A percentile compares a stretch with the other conserved stretches of the same genome.
phyloP scores from a whole-genome alignment of 2,888 invertebrate species.

The Drosophila affinis region DNA sequence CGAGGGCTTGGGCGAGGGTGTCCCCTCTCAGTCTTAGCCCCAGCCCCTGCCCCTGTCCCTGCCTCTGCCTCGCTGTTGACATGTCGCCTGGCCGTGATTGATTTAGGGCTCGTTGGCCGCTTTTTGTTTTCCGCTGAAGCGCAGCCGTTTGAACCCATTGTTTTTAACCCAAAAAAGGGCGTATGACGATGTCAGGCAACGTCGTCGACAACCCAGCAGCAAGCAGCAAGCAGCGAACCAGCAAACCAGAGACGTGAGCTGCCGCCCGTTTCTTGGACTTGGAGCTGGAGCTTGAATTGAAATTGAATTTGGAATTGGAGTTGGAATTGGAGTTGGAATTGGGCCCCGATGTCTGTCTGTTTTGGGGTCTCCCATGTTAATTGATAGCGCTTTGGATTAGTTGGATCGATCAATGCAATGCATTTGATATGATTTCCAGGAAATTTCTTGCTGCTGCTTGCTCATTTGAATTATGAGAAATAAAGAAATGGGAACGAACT shows the following conservation, averaged over 20 bases:
- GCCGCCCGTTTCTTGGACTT: not conserved
- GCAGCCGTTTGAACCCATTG: constrained; percentile 77
- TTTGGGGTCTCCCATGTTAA: constrained; percentile 38
- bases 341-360: not conserved
- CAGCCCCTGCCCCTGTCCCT: not conserved
- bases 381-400: constrained; percentile 43
- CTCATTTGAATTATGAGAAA: constrained; percentile 17
- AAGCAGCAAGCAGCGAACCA: constrained; percentile 1
- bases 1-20: constrained; percentile 28
- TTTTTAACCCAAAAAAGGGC: constrained; percentile 72
- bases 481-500: too few relatives aligned
- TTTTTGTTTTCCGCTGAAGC: constrained; percentile 73
- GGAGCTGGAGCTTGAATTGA: constrained; percentile 17
- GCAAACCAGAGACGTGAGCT: constrained; percentile 8
- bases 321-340: constrained; percentile 1
- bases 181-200: constrained; percentile 44
- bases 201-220: constrained; percentile 1
- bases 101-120: constrained; percentile 73
- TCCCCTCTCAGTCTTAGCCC: constrained; percentile 2
- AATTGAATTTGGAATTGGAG: not conserved
- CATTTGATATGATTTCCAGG: constrained; percentile 31
- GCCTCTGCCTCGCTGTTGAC: constrained; percentile 59
- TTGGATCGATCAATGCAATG: constrained; percentile 35
- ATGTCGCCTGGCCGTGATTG: constrained; percentile 74
- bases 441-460: constrained; percentile 12